Conservation (phyloP, 37 sponge, comb jelly and placozoan species). For the Aplysina aerophoba region DNA sequence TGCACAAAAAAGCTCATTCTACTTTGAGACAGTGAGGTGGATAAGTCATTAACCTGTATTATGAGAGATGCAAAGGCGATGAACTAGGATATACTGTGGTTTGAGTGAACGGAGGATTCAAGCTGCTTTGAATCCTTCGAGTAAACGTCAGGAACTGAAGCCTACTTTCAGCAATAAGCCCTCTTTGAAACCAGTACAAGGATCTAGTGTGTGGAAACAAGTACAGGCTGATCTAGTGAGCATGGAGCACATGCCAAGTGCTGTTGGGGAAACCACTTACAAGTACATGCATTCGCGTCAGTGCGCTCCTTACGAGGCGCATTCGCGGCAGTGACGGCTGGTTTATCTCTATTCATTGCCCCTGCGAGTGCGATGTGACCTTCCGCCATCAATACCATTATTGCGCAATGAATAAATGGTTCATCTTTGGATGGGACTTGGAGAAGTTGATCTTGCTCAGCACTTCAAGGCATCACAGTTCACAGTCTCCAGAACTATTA, state of each 20-base stretch:
- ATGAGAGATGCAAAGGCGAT: constrained; percentile 22
- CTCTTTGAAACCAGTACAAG: neutral
- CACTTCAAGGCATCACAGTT: neutral
- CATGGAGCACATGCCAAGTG: constrained; percentile 1
- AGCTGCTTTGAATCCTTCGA: neutral
- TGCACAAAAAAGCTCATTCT: neutral
- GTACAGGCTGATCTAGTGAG: constrained; percentile 25
- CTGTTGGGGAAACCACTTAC: neutral
- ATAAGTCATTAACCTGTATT: neutral
- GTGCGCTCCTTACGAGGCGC: too few relatives aligned
- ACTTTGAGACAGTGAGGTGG: neutral
- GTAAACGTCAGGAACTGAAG: neutral
- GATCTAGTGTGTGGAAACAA: neutral
- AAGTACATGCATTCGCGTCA: too few relatives aligned
- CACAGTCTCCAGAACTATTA: constrained; percentile 1
- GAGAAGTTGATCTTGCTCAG: constrained; percentile 15
- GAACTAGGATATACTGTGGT: neutral
- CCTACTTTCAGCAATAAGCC: constrained; percentile 7
- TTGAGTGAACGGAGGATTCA: neutral
- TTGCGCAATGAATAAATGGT: too few relatives aligned
- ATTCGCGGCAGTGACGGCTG: too few relatives aligned
- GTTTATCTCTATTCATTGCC: too few relatives aligned
- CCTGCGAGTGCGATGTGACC: too few relatives aligned
- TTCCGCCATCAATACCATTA: too few relatives aligned
- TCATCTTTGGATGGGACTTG: neutral